These are phyloP conservation scores for Danio tinwini DNA, from an alignment of 2,797 vertebrate species.

Conservation along the genomic window DNA sequence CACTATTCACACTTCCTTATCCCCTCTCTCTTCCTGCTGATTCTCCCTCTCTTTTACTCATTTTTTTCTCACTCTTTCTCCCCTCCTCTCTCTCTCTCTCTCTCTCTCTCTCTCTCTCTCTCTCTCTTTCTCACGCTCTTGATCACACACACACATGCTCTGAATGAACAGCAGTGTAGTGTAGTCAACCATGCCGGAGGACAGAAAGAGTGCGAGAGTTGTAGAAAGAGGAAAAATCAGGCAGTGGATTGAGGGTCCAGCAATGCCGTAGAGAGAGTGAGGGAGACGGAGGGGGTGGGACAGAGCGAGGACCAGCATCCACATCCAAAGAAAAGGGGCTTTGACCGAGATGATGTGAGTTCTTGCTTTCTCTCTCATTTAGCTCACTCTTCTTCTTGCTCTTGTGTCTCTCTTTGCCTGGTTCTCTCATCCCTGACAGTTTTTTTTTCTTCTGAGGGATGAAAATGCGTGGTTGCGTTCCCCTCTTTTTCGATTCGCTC, in stretches of 20 bases:
- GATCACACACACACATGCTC: constrained; percentile 52
- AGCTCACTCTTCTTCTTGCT: constrained; percentile 62
- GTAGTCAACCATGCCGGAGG: constrained; percentile 62
- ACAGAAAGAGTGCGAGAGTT: constrained; percentile 40
- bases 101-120: constrained; percentile 30
- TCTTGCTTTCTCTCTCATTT: constrained; percentile 54
- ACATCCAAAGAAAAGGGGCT: constrained; percentile 69
- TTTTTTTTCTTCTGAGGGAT: constrained; percentile 65
- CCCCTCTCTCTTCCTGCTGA: constrained; percentile 29
- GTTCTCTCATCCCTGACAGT: constrained; percentile 50
- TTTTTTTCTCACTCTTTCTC: too few species aligned
- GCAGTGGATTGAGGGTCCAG: constrained; percentile 33
- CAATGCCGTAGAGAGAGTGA: constrained; percentile 34
- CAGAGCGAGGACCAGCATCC: constrained; percentile 68
- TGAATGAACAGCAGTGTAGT: constrained; percentile 68
- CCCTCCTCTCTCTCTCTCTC: too few species aligned
- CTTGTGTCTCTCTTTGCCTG: constrained; percentile 35
- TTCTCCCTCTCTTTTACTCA: constrained; percentile 44
- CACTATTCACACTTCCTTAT: constrained; percentile 54
- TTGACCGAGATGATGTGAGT: constrained; percentile 84
- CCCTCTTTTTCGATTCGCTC: constrained; percentile 48
- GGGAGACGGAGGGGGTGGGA: constrained; percentile 61
- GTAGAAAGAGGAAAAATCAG: constrained; percentile 55
- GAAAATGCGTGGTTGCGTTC: constrained; percentile 62
- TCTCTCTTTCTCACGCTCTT: constrained; percentile 17